A percentile compares a stretch with the other conserved stretches of the same genome.
These are phyloP conservation scores for Epinephelus moara DNA, from an alignment of 2,113 vertebrate genomes.

Conservation along the genomic window DNA sequence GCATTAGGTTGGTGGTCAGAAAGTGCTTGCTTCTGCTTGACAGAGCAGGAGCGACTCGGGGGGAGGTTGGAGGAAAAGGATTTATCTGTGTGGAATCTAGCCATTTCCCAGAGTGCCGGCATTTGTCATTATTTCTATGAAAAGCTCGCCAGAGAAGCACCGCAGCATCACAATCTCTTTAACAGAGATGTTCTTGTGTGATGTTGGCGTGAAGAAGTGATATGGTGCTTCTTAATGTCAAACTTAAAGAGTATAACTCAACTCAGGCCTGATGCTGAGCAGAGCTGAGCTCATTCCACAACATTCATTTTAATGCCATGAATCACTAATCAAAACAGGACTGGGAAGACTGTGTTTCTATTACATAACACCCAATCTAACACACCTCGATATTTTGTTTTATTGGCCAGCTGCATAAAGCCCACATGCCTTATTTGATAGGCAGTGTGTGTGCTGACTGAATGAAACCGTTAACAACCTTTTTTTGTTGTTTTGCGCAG, in stretches of 20 bases:
- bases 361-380: constrained; percentile 19
- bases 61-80: neutral
- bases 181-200: constrained; percentile 11
- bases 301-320: constrained; percentile 41
- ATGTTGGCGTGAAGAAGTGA: constrained; percentile 3
- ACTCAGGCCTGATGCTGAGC: constrained; percentile 21
- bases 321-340: constrained; percentile 54
- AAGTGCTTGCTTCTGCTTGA: constrained; percentile 82
- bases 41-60: constrained; percentile 79
- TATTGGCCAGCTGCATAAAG: neutral
- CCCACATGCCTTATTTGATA: neutral
- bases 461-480: neutral
- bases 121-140: constrained; percentile 31
- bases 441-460: neutral
- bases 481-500: constrained; percentile 73
- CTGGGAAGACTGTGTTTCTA: neutral
- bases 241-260: constrained; percentile 28
- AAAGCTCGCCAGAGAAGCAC: neutral
- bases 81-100: constrained; percentile 44
- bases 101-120: constrained; percentile 41
- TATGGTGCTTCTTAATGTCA: constrained; percentile 23
- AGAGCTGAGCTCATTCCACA: constrained; percentile 46
- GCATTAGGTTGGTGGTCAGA: constrained; percentile 59
- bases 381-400: constrained; percentile 5
- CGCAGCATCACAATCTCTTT: neutral